These are phyloP conservation scores for Artibeus jamaicensis DNA, from an alignment of 2,797 vertebrate species.

Conservation along the genomic window DNA sequence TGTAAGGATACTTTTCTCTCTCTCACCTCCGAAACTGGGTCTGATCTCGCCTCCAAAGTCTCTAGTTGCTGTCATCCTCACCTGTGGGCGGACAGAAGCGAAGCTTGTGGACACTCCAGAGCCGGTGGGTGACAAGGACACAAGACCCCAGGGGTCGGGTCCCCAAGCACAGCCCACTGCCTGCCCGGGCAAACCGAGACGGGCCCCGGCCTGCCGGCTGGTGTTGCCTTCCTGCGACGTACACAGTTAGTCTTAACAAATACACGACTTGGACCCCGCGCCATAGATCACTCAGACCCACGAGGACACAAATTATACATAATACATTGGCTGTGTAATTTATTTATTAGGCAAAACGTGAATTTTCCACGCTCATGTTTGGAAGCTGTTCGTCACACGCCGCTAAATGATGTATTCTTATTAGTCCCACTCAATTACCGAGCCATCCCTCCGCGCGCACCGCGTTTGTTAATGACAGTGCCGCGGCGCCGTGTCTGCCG, in stretches of 20 bases:
- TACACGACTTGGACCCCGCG: slow-evolving; percentile 95
- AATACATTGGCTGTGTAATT: slow-evolving; percentile 95
- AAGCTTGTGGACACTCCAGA: slow-evolving; percentile 69
- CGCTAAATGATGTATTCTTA: slow-evolving; percentile 91
- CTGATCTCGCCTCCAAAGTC: background rate
- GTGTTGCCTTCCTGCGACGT: slow-evolving; percentile 84
- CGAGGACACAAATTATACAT: slow-evolving; percentile 93
- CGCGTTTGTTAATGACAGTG: slow-evolving; percentile 87
- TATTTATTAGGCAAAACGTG: slow-evolving; percentile 98
- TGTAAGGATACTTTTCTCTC: slow-evolving; percentile 14
- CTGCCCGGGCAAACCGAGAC: slow-evolving; percentile 77
- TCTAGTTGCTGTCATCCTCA: slow-evolving; percentile 47
- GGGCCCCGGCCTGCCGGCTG: slow-evolving; percentile 78
- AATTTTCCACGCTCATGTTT: slow-evolving; percentile 92
- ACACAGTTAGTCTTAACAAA: slow-evolving; percentile 95
- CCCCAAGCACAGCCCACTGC: slow-evolving; percentile 76
- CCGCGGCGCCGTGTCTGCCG: slow-evolving; percentile 83
- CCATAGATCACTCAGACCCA: slow-evolving; percentile 97
- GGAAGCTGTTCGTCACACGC: slow-evolving; percentile 88
- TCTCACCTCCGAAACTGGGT: slow-evolving; percentile 8
- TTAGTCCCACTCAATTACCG: slow-evolving; percentile 91
- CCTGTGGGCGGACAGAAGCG: slow-evolving; percentile 60
- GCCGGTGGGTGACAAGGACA: slow-evolving; percentile 39
- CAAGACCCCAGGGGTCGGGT: slow-evolving; percentile 54
- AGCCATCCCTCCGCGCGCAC: slow-evolving; percentile 87